phyloP scores from a whole-genome alignment of 2,797 vertebrate genomes.

The Pangasius sanitwongsei region DNA sequence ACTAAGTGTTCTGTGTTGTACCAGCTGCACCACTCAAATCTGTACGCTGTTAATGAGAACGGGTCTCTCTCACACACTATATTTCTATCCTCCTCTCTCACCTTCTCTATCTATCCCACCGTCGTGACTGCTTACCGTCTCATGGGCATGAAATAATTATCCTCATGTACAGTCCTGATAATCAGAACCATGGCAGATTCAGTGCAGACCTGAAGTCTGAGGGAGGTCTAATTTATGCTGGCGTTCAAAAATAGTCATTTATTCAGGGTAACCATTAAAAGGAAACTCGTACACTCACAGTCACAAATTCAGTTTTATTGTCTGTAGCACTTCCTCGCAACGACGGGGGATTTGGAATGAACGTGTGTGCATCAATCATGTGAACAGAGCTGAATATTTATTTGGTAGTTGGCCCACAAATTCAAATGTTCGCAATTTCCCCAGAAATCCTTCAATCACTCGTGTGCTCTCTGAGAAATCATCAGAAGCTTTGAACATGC shows the following conservation, averaged over 20 bases:
- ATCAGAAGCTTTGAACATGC: slow-evolving; percentile 43
- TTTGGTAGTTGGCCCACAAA: slow-evolving; percentile 41
- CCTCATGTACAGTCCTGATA: slow-evolving; percentile 25
- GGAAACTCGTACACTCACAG: slow-evolving; percentile 6
- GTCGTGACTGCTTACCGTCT: slow-evolving; percentile 31
- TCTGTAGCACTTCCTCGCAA: slow-evolving; percentile 17
- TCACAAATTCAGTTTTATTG: slow-evolving; percentile 25
- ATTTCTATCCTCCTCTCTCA: slow-evolving; percentile 16
- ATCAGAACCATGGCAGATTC: slow-evolving; percentile 17
- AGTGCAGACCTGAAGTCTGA: slow-evolving; percentile 5
- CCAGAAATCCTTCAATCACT: slow-evolving; percentile 46
- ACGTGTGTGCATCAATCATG: slow-evolving; percentile 43
- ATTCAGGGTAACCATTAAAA: slow-evolving; percentile 32
- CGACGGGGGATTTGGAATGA: not conserved
- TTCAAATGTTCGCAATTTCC: slow-evolving; percentile 41
- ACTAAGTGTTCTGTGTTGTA: slow-evolving; percentile 49
- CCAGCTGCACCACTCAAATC: slow-evolving; percentile 54
- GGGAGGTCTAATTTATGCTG: slow-evolving; percentile 26
- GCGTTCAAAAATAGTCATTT: slow-evolving; percentile 33
- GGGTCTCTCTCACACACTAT: slow-evolving; percentile 23
- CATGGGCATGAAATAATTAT: slow-evolving; percentile 25
- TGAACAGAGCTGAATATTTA: slow-evolving; percentile 52
- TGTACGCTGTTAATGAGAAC: slow-evolving; percentile 45
- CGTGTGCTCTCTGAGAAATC: slow-evolving; percentile 33
- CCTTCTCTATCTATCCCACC: slow-evolving; percentile 31